phyloP scores from a whole-genome alignment of 2,113 vertebrate species.

The Uria aalge region DNA sequence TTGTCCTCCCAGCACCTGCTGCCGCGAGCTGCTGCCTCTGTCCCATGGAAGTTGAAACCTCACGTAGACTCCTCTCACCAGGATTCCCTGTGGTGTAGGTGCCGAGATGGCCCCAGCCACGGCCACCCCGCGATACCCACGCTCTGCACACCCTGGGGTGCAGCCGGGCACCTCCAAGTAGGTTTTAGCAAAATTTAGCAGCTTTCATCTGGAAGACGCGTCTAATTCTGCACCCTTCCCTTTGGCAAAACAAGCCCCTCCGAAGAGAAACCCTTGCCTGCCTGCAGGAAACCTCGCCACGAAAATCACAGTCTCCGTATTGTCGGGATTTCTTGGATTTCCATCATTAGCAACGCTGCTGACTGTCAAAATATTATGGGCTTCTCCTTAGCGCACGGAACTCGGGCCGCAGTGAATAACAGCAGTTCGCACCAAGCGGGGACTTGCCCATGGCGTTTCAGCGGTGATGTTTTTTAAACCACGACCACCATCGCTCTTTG shows the following conservation, averaged over 20 bases:
- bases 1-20: neutral
- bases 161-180: fast-evolving
- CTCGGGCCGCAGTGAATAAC: neutral
- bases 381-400: neutral
- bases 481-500: neutral
- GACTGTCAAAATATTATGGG: neutral
- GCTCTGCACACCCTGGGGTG: fast-evolving
- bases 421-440: neutral
- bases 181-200: neutral
- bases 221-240: neutral
- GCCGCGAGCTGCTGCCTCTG: neutral
- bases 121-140: fast-evolving
- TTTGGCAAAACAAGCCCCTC: neutral
- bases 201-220: neutral
- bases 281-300: neutral
- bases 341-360: neutral
- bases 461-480: neutral
- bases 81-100: neutral
- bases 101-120: neutral
- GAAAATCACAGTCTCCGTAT: fast-evolving
- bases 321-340: neutral
- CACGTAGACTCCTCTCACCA: fast-evolving
- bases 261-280: neutral
- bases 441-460: neutral
- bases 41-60: neutral